Base-by-base conservation (phyloP, 2,797 vertebrate species). In the Typhlichthys eigenmanni region DNA sequence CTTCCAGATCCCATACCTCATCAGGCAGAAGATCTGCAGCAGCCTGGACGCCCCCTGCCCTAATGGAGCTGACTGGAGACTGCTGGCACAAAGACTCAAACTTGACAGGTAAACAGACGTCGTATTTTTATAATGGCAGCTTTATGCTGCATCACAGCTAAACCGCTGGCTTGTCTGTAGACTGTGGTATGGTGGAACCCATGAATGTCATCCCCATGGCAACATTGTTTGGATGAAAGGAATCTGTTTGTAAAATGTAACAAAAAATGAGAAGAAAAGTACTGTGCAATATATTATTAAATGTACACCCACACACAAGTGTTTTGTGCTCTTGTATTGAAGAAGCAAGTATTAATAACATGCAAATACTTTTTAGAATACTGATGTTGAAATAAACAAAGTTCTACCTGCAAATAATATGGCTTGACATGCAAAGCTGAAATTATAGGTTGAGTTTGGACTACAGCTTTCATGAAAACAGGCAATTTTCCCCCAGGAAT, bases 1-100 rank as follows among this genome's bases (percentile, higher is more conserved):
- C 84, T 99, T 99, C 90, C 98, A 98, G 95, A 98, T 99, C 89
- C 97, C 97, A 53, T 98, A 98, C 93, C 96, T 99, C 90, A 98
- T 98, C 93, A 94, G 97, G 88, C 97, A 99, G 92, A 99, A 98
- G 94, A 98, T 99, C 92, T 98, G 97, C 93, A 95, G 95, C 92
- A 98, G 97, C 90, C 92, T 99, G 89, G 97, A 99, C 57, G 92
- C 95, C 0, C 95, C 96, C 0, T 96, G 96, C 73, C 94, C 94
- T 72, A 95, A 95, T 47, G 96, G 97, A 78, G 95, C 96, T 0
- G 96, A 99, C 91, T 99, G 97, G 97, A 94, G 96, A 87, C 95
- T 93, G 71, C 92, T 99, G 81, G 97, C 96, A 74, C 97, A 98
- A 91, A 98, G 98, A 89, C 95, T 99, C 66, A 95, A 98, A 88